These are phyloP conservation scores for Himalopsyche japonica DNA, from an alignment of 2,888 invertebrate genomes.

Conservation along the genomic window DNA sequence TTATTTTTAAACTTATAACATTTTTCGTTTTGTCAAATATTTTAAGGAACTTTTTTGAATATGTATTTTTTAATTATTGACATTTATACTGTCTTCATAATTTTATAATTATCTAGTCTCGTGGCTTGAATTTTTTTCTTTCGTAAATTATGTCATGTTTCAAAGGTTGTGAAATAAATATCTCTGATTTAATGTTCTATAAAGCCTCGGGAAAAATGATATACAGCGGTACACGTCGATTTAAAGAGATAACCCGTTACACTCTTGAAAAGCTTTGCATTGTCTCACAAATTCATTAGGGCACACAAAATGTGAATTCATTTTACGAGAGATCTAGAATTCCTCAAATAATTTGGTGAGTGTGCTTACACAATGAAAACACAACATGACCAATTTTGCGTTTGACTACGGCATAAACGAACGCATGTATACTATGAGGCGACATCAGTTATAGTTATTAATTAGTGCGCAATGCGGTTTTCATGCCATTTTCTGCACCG, in stretches of 20 bases:
- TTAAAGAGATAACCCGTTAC: neutral
- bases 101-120: too few relatives aligned
- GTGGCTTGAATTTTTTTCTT: too few relatives aligned
- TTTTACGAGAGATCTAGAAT: neutral
- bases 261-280: neutral
- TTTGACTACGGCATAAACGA: neutral
- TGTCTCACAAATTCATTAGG: neutral
- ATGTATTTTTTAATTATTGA: too few relatives aligned
- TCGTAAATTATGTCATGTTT: neutral
- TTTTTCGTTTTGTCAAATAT: too few relatives aligned
- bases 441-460: neutral
- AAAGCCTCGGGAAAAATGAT: neutral
- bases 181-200: neutral
- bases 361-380: neutral
- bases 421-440: neutral
- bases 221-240: neutral
- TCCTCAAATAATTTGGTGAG: too few relatives aligned
- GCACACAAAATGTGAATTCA: too few relatives aligned
- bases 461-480: slow-evolving; percentile 12
- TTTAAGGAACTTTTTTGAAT: too few relatives aligned
- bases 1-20: too few relatives aligned
- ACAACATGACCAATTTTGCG: neutral
- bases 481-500: neutral
- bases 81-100: too few relatives aligned
- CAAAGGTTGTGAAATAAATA: neutral